phyloP scores from a whole-genome alignment of 2,797 vertebrate species.

The Alfaro cultratus region DNA sequence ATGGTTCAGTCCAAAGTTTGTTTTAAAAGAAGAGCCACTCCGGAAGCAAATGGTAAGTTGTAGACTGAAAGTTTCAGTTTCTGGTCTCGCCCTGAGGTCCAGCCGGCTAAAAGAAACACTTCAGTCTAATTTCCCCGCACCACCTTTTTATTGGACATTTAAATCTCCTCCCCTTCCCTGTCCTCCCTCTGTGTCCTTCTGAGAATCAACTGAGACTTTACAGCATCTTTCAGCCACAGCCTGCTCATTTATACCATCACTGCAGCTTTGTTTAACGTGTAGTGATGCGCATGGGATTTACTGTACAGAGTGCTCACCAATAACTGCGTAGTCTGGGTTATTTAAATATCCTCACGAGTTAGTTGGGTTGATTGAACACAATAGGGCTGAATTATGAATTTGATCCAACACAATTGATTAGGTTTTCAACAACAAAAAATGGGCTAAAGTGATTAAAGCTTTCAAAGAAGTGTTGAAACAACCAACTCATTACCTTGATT shows the following conservation, averaged over 20 bases:
- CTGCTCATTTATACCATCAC: not conserved
- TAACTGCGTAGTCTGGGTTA: not conserved
- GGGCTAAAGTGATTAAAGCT: not conserved
- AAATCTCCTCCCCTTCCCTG: constrained; percentile 82
- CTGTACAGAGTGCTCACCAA: constrained; percentile 39
- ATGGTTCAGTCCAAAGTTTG: constrained; percentile 24
- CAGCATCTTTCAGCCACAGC: constrained; percentile 23
- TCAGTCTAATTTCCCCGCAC: constrained; percentile 76
- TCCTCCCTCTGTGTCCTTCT: constrained; percentile 49
- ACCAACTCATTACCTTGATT: not conserved
- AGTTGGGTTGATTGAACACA: not conserved
- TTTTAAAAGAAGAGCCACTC: constrained; percentile 11
- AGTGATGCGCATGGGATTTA: not conserved
- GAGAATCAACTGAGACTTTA: constrained; percentile 25
- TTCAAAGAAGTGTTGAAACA: not conserved
- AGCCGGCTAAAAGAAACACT: constrained; percentile 67
- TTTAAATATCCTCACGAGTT: not conserved
- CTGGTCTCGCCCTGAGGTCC: constrained; percentile 56
- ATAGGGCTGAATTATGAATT: not conserved
- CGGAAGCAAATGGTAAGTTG: constrained; percentile 21
- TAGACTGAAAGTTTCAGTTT: constrained; percentile 23
- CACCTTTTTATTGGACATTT: constrained; percentile 78
- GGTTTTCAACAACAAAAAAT: not conserved
- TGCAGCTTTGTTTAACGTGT: not conserved
- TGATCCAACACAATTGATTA: not conserved